Percentiles rank a stretch among this genome's conserved stretches.
These are phyloP conservation scores for Gila robusta DNA, from an alignment of 2,797 vertebrate genomes.

Conservation along the genomic window DNA sequence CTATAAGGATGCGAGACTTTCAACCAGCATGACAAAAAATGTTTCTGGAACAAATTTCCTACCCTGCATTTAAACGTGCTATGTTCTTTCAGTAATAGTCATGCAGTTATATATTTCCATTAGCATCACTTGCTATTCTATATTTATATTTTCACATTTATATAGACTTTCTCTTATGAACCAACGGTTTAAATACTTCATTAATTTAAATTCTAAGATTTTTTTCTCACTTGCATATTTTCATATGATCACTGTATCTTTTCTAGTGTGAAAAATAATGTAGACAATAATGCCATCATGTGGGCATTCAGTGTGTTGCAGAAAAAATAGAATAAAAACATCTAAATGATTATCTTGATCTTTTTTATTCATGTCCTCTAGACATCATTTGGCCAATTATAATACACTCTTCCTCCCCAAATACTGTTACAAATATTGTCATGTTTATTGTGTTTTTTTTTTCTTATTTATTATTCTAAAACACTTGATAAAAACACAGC, in stretches of 20 bases:
- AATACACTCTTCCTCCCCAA: constrained; percentile 1
- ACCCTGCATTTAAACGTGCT: no score
- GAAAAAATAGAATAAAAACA: neutral
- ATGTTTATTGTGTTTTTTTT: constrained; percentile 79
- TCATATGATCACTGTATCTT: neutral
- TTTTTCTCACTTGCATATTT: neutral
- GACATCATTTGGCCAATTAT: neutral
- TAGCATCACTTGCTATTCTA: neutral
- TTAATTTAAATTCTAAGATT: neutral
- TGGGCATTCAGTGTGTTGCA: constrained; percentile 31
- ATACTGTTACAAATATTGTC: constrained; percentile 67
- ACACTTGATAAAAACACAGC: constrained; percentile 82
- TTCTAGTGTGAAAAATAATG: neutral
- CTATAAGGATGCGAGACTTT: no score
- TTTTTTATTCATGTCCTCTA: neutral
- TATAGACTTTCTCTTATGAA: neutral
- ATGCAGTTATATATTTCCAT: no score
- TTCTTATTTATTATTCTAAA: constrained; percentile 81
- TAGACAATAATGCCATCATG: constrained; percentile 60
- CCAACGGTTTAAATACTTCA: neutral
- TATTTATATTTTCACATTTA: neutral
- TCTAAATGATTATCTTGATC: neutral
- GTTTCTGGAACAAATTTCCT: no score
- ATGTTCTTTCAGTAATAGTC: no score
- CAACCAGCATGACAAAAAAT: no score